Conservation (phyloP, 35 echinoderm and acorn worm genomes). For the Apostichopus parvimensis region DNA sequence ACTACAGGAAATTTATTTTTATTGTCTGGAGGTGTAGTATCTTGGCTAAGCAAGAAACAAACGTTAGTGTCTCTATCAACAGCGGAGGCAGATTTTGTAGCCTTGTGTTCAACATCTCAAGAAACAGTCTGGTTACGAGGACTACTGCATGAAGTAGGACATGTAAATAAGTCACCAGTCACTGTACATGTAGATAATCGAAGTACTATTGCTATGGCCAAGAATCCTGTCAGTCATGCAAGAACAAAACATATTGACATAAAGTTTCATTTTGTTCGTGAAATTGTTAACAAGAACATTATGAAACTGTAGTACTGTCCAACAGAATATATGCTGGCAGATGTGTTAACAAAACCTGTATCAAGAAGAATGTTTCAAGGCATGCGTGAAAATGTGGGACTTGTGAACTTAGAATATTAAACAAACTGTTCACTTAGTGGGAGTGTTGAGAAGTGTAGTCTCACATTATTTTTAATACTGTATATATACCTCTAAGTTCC, state of each 20-base stretch:
- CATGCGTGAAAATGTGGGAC: not conserved
- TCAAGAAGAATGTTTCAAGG: slow-evolving; percentile 12
- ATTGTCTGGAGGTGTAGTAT: not conserved
- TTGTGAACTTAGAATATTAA: not conserved
- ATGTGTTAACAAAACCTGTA: slow-evolving; percentile 36
- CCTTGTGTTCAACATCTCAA: slow-evolving; percentile 43
- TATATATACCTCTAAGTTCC: no score
- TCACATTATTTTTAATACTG: no score
- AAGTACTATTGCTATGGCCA: slow-evolving; percentile 44
- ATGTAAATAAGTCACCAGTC: not conserved
- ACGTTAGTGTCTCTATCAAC: slow-evolving; percentile 34
- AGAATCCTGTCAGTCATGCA: slow-evolving; percentile 26
- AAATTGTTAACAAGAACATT: slow-evolving; percentile 8
- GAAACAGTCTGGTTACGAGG: slow-evolving; percentile 29
- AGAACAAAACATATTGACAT: slow-evolving; percentile 55
- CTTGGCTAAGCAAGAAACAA: slow-evolving; percentile 37
- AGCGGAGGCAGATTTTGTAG: slow-evolving; percentile 26
- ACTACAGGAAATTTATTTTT: not conserved
- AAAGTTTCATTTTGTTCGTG: slow-evolving; percentile 23
- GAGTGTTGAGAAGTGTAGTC: not conserved
- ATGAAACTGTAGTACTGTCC: slow-evolving; percentile 32
- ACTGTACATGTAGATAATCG: slow-evolving; percentile 29
- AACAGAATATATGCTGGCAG: slow-evolving; percentile 45
- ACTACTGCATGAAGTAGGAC: not conserved
- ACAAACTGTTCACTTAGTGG: slow-evolving; percentile 33